Conservation (phyloP, 2,113 vertebrate genomes). For the Gnathonemus echidnorhynchus region DNA sequence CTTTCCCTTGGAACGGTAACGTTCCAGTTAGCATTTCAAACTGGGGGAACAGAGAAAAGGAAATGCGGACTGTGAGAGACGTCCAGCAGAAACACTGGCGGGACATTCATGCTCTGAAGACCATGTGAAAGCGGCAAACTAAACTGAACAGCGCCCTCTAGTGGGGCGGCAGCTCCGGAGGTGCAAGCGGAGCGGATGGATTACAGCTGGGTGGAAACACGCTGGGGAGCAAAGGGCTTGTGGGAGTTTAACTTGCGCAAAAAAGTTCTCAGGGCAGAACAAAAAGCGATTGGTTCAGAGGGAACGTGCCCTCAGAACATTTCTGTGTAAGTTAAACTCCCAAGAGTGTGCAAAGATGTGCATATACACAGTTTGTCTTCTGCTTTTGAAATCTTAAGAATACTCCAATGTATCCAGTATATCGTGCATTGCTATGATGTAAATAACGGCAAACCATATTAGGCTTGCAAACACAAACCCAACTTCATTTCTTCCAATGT, state of each 20-base stretch:
- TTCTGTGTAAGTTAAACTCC: neutral
- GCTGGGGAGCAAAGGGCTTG: neutral
- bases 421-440: neutral
- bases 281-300: neutral
- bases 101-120: neutral
- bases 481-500: neutral
- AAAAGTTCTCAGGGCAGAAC: neutral
- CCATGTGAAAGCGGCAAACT: neutral
- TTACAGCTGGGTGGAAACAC: neutral
- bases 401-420: neutral
- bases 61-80: neutral
- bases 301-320: neutral
- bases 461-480: neutral
- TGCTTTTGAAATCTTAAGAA: neutral
- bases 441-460: neutral
- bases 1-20: conserved; percentile 95
- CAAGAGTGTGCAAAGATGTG: neutral
- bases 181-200: neutral
- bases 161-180: neutral
- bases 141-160: neutral
- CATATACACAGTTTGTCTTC: neutral
- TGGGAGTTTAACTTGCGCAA: neutral
- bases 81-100: neutral
- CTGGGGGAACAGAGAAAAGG: conserved; percentile 42
- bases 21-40: conserved; percentile 97